Evolutionary conservation across 2,888 invertebrate species (phyloP).

Genomic region (Agrotis segetum): DNA sequence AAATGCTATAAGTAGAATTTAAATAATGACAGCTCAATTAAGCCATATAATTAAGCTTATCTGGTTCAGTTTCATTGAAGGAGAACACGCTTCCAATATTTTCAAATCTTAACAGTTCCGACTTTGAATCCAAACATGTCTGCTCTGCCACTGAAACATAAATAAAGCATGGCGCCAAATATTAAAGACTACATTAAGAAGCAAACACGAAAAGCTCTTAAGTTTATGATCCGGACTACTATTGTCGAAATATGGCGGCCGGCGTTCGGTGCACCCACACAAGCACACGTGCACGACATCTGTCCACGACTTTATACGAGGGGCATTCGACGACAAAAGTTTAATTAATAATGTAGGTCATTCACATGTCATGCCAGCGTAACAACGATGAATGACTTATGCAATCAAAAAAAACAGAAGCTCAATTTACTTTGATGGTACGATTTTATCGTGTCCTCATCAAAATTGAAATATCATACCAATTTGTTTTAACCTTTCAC

Average conservation of each 20-base stretch:
- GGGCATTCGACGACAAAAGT: conserved; percentile 70
- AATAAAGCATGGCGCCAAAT: conserved; percentile 58
- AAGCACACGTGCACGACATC: conserved; percentile 77
- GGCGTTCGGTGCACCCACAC: conserved; percentile 53
- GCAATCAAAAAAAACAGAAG: conserved; percentile 29
- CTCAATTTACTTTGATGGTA: conserved; percentile 15
- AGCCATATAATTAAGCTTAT: too few relatives aligned
- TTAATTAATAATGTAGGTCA: conserved; percentile 64
- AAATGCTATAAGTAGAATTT: too few relatives aligned
- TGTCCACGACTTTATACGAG: conserved; percentile 71
- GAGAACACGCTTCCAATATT: neutral
- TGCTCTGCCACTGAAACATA: conserved; percentile 20
- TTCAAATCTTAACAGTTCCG: conserved; percentile 5
- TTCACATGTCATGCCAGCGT: conserved; percentile 49
- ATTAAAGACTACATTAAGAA: conserved; percentile 51
- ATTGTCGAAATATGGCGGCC: conserved; percentile 61
- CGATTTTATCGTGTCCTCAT: conserved; percentile 22
- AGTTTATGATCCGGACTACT: conserved; percentile 56
- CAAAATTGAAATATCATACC: conserved; percentile 33
- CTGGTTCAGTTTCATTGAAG: neutral
- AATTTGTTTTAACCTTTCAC: conserved; percentile 36
- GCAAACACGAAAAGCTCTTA: conserved; percentile 53
- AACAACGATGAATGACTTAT: conserved; percentile 38
- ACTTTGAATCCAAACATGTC: conserved; percentile 8
- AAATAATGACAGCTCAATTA: too few relatives aligned